Base-by-base conservation (phyloP, 2,888 invertebrate species). In the Metallyticus violacea region DNA sequence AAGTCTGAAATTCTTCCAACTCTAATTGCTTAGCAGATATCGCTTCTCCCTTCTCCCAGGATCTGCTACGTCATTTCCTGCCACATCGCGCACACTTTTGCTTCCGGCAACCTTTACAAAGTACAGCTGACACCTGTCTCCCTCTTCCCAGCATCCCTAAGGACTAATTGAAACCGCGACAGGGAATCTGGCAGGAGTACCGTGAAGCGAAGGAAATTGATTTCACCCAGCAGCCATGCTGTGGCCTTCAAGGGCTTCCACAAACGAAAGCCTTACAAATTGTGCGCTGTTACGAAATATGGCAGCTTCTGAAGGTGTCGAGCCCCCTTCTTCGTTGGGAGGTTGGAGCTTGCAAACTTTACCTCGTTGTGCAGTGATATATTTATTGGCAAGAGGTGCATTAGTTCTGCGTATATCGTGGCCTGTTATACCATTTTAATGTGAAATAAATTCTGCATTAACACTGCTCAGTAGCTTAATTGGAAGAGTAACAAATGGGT, bases 141-240 rank as follows among this genome's bases (percentile, higher is more conserved):
- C 82, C 82, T 82, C 27, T 30, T 76, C 82, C 15, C 82, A 82
- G 86, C 83, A 77, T 81, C 79, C 77, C 86, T 82, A 83, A 77
- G 30, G 78, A 86, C 86, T 86, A 86, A 86, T 86, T 86, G 86
- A 82, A 86, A 86, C 86, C 86, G 40, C 86, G 86, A 82, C 86
- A 86, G 83, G 86, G 78, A 29, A 86, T 76, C 85, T 83, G 62
- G 15, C 27, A 76, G 62, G 22, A 76, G 26, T 62, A 26, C 76
- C 27, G 62, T 27, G 27, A 76, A 76, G 62, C 62, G 26, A 26
- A 82, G 82, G 62, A 82, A 82, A 82, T 82, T 82, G 82, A 82
- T 82, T 82, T 82, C 82, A 82, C 82, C 82, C 26, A 76, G 62
- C 62, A 76, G 27, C 82, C 40, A 62, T 62, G 40, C 9, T 9